A percentile compares a stretch with the other conserved stretches of the same genome.
phyloP scores from a whole-genome alignment of 2,113 vertebrate genomes.

The Aleadryas rufinucha region DNA sequence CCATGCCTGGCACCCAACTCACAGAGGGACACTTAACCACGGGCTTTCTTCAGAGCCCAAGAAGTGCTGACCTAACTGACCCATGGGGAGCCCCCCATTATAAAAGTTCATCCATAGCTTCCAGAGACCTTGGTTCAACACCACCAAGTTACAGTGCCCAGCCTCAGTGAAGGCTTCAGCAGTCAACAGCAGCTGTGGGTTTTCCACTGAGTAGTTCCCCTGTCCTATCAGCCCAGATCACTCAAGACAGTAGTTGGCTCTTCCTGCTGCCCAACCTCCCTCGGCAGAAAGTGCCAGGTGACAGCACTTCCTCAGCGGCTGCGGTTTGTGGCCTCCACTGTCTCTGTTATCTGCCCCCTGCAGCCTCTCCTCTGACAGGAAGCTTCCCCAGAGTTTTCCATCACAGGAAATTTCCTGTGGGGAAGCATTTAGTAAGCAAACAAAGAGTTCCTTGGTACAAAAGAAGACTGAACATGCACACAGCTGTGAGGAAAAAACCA shows the following conservation, averaged over 20 bases:
- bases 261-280: background rate
- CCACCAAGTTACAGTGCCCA: background rate
- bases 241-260: background rate
- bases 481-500: background rate
- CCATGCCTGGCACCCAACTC: fast-evolving
- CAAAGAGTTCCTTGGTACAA: constrained; percentile 46
- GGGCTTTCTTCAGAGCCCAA: background rate
- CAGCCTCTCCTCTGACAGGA: constrained; percentile 70
- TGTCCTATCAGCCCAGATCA: background rate
- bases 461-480: background rate
- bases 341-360: constrained; percentile 63
- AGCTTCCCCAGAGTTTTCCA: constrained; percentile 74
- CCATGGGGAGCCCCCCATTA: background rate
- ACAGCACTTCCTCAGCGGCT: background rate
- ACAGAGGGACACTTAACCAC: background rate
- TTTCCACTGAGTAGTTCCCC: background rate
- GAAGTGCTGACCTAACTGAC: background rate
- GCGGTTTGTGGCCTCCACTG: background rate
- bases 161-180: background rate
- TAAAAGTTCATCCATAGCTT: background rate
- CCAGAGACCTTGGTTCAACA: background rate
- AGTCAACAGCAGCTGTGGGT: background rate
- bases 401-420: constrained; percentile 80
- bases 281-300: background rate
- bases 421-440: constrained; percentile 69